These are phyloP conservation scores for Antheraea assamensis DNA, from an alignment of 2,888 invertebrate species.

Conservation along the genomic window DNA sequence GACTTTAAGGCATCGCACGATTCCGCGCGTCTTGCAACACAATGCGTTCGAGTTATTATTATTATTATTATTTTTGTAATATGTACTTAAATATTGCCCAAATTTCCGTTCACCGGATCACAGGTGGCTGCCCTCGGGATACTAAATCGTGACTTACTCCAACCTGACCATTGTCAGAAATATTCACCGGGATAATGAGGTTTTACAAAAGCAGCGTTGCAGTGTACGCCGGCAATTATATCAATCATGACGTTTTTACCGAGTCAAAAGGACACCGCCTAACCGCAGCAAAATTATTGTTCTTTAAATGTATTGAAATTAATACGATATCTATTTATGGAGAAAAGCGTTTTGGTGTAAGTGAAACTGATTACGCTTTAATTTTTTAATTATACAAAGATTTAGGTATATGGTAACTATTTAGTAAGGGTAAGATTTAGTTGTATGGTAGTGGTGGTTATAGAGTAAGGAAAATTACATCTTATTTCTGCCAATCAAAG, in stretches of 20 bases:
- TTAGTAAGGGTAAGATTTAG: too few relatives aligned
- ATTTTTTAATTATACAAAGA: too few relatives aligned
- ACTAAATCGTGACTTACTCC: conserved; percentile 75
- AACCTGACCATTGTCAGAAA: conserved; percentile 52
- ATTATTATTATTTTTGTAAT: conserved; percentile 4
- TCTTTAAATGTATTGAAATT: not conserved
- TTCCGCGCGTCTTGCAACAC: conserved; percentile 49
- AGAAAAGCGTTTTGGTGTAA: not conserved
- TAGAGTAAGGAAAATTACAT: too few relatives aligned
- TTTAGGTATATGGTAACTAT: too few relatives aligned
- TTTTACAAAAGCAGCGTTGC: conserved; percentile 49
- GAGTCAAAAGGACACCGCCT: conserved; percentile 30
- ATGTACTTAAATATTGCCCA: conserved; percentile 52
- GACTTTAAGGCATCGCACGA: conserved; percentile 56
- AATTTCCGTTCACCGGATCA: conserved; percentile 58
- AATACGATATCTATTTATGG: not conserved
- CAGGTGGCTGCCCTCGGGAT: conserved; percentile 75
- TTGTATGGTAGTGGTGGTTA: too few relatives aligned
- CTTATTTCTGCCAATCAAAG: too few relatives aligned
- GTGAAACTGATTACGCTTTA: too few relatives aligned
- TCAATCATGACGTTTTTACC: conserved; percentile 40
- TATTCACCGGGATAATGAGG: conserved; percentile 58
- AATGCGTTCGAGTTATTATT: conserved; percentile 62
- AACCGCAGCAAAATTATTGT: conserved; percentile 18
- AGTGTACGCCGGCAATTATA: conserved; percentile 49